Percentiles rank a stretch among this genome's conserved stretches.
phyloP scores from a whole-genome alignment of 2,888 invertebrate genomes.

The Alcis repandata region DNA sequence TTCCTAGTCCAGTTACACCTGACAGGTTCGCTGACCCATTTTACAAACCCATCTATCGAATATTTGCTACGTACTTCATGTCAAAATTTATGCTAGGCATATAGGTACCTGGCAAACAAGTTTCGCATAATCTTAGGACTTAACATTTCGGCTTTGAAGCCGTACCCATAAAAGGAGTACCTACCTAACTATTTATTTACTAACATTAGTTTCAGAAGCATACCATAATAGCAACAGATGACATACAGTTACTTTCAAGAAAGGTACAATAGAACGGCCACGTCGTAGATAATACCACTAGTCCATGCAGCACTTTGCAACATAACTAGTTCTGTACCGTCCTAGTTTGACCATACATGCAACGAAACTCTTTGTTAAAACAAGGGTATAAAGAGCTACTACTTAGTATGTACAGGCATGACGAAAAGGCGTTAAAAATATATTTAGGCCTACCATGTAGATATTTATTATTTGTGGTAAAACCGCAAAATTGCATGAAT shows the following conservation, averaged over 20 bases:
- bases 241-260: constrained; percentile 17
- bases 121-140: background rate
- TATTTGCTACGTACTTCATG: no score
- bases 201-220: constrained; percentile 28
- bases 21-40: no score
- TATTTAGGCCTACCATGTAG: no score
- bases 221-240: constrained; percentile 21
- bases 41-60: no score
- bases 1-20: no score
- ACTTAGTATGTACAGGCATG: constrained; percentile 16
- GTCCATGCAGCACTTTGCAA: constrained; percentile 29
- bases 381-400: constrained; percentile 17
- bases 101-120: no score
- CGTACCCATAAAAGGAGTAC: constrained; percentile 3
- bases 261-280: constrained; percentile 20
- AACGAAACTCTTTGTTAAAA: constrained; percentile 24
- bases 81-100: no score
- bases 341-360: constrained; percentile 27
- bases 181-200: background rate
- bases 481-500: no score
- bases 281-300: constrained; percentile 24
- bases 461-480: no score
- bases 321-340: constrained; percentile 19
- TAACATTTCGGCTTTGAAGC: background rate
- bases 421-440: background rate